Evolutionary conservation across 53 echinoderm and acorn worm genomes (phyloP).

Genomic region (Zoroaster sp.): DNA sequence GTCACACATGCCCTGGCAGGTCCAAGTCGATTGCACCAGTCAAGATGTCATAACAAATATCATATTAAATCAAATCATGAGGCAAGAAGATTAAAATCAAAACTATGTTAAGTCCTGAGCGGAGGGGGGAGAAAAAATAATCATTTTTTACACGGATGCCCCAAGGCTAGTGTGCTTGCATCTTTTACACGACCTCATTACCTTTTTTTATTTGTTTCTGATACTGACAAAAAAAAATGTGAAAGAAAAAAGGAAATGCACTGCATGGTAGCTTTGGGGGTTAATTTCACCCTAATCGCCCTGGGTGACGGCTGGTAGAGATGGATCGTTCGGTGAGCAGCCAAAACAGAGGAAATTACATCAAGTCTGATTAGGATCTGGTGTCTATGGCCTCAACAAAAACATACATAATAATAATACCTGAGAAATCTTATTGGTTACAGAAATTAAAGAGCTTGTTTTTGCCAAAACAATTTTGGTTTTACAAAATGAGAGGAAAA

Average conservation of each 20-base stretch:
- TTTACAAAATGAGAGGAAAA: background rate
- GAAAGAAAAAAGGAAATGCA: background rate
- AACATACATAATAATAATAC: background rate
- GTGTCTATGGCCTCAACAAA: background rate
- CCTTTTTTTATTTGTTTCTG: conserved; percentile 33
- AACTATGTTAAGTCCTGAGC: background rate
- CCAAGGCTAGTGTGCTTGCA: background rate
- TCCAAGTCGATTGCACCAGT: too few relatives aligned
- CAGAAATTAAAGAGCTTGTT: background rate
- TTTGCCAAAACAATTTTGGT: background rate
- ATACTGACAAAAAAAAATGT: background rate
- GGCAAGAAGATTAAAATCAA: background rate
- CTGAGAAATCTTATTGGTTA: background rate
- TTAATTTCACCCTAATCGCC: background rate
- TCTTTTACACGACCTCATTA: conserved; percentile 51
- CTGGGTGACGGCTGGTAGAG: background rate
- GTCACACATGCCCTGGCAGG: background rate
- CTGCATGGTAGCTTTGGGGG: conserved; percentile 9
- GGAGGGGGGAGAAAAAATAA: background rate
- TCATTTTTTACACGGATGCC: background rate
- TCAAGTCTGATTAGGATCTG: background rate
- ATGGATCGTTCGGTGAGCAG: background rate
- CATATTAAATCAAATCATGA: background rate
- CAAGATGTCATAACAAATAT: background rate
- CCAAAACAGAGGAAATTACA: conserved; percentile 28